phyloP scores from a whole-genome alignment of 1,140 invertebrate genomes.

The Conopomorpha cramerella region DNA sequence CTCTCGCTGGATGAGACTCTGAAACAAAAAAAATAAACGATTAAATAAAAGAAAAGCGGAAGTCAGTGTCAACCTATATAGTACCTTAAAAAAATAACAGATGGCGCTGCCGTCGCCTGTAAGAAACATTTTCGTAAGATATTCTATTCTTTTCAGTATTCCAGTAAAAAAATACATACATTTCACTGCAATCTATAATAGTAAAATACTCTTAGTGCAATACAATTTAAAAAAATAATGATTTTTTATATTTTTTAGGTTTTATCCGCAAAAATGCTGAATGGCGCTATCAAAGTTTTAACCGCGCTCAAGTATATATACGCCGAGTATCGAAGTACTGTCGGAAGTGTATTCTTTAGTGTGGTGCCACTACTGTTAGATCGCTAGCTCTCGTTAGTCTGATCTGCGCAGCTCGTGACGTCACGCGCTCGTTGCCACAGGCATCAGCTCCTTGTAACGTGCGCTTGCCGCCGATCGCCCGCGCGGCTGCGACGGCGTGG shows the following conservation, averaged over 20 bases:
- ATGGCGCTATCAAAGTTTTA: constrained; percentile 24
- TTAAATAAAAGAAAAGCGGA: neutral
- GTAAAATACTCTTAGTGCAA: too few relatives aligned
- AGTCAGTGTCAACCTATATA: neutral
- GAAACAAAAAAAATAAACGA: constrained; percentile 26
- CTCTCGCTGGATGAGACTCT: constrained; percentile 46
- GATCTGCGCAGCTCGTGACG: constrained; percentile 45
- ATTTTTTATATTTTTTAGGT: neutral
- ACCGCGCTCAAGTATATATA: constrained; percentile 20
- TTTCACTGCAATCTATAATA: too few relatives aligned
- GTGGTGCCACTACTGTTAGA: constrained; percentile 53
- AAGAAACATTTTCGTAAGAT: too few relatives aligned
- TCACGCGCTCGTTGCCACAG: constrained; percentile 50
- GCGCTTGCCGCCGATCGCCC: constrained; percentile 51
- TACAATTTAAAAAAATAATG: constrained; percentile 2
- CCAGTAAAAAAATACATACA: too few relatives aligned
- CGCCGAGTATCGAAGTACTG: fast-evolving
- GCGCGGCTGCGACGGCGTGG: constrained; percentile 45
- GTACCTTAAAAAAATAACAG: neutral
- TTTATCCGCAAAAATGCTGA: constrained; percentile 9
- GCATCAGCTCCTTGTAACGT: constrained; percentile 46
- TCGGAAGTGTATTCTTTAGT: constrained; percentile 55
- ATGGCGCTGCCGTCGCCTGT: neutral
- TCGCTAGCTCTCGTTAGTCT: constrained; percentile 44
- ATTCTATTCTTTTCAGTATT: too few relatives aligned